Evolutionary conservation across 2,797 vertebrate genomes (phyloP), one percentile per base, ranked within the genome.

Genomic region (Hoplostethus mediterraneus): DNA sequence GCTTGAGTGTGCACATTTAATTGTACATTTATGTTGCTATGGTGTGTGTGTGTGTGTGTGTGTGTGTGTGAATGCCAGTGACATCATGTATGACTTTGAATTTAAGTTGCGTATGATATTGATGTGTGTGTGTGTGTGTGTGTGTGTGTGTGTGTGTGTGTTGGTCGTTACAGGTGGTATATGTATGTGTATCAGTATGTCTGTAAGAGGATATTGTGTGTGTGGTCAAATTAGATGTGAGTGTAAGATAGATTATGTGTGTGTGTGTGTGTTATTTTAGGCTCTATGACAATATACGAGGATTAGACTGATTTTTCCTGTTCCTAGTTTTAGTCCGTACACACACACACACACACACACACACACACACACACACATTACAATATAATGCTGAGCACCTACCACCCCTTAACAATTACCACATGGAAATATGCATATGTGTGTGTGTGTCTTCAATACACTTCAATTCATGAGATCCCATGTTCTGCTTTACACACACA

Each of bases 221-320:
- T 58, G 54, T 55, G 53, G 31, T 80, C 59, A 76, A 30, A 61
- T 70, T 63, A 38, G 28, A 74, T 75, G 64, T 16, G 63, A 70
- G 73, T 71, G 56, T 81, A 66, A 75, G 62, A 83, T 86, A 66
- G 73, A 78, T 73, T 21, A 49, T 76, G 75, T 77, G 11, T 56
- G 51, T 55, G 51, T 55, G 44, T 57, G 75, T 76, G 71, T 90
- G 84, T 88, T 82, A 74, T 86, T 85, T 85, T 79, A 72, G 87
- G 72, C 73, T 12, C 60, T 52, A 59, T 73, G 88, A 89, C 83
- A 90, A 83, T 78, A 59, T 80, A 53, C 72, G 73, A 81, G 74
- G 81, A 85, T 90, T 90, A 90, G 82, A 44, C 83, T 90, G 89
- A 69, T 63, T 92, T 90, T 92, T 85, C 89, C 86, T 78, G 68